phyloP scores from a whole-genome alignment of 2,888 invertebrate genomes.

The Leucophenga maculata region DNA sequence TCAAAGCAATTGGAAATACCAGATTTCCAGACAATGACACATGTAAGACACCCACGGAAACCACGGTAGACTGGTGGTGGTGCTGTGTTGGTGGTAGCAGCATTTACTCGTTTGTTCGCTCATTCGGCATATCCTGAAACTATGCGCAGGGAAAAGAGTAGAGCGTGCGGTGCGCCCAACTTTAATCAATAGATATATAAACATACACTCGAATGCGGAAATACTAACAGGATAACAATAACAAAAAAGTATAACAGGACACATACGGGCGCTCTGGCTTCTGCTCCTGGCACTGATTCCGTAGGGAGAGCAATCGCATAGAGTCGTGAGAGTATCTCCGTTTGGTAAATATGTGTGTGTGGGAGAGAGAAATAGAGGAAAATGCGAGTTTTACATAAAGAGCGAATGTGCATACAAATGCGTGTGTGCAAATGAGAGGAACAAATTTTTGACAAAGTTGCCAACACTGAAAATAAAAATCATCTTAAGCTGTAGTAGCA shows the following conservation, averaged over 20 bases:
- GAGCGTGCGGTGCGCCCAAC: slow-evolving; percentile 41
- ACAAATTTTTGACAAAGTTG: too few species aligned
- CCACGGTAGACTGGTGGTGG: background rate
- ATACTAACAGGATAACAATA: slow-evolving; percentile 37
- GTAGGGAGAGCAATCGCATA: slow-evolving; percentile 42
- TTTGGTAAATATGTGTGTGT: slow-evolving; percentile 15
- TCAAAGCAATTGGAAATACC: too few species aligned
- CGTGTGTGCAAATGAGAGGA: background rate
- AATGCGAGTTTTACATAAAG: too few species aligned
- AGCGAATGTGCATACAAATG: slow-evolving; percentile 15
- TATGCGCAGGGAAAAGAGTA: slow-evolving; percentile 42
- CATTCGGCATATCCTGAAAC: slow-evolving; percentile 32
- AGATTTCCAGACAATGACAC: too few species aligned
- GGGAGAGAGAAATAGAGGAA: slow-evolving; percentile 35
- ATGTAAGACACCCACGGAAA: background rate
- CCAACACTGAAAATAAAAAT: too few species aligned
- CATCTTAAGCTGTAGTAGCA: too few species aligned
- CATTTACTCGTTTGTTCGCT: slow-evolving; percentile 45
- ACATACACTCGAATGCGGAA: slow-evolving; percentile 33
- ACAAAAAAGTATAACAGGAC: slow-evolving; percentile 30
- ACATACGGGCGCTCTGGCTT: background rate
- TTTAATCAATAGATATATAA: slow-evolving; percentile 59
- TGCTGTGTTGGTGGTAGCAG: slow-evolving; percentile 16
- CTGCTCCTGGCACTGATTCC: background rate
- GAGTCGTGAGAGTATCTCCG: background rate